Conservation (phyloP, 2,113 vertebrate genomes). For the Paradisaea rubra region DNA sequence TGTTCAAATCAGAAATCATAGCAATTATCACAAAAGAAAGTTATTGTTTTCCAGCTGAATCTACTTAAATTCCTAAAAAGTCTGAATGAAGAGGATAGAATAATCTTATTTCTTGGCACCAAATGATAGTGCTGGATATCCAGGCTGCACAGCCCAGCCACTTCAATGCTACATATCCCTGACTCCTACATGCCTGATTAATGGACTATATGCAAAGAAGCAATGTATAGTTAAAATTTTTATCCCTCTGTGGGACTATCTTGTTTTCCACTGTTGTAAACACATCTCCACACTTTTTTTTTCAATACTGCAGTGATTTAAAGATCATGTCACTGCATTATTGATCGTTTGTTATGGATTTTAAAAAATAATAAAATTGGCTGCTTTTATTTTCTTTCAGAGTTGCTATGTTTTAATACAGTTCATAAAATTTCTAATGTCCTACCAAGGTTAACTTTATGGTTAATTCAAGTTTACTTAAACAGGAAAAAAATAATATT, state of each 20-base stretch:
- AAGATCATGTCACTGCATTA: neutral
- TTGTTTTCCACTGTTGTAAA: neutral
- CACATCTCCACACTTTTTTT: neutral
- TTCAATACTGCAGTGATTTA: neutral
- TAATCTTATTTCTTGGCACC: neutral
- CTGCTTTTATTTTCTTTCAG: neutral
- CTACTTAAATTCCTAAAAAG: neutral
- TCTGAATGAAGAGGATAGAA: neutral
- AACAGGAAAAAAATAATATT: neutral
- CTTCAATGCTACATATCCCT: neutral
- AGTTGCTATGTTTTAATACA: neutral
- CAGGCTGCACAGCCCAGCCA: neutral
- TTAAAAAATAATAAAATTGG: neutral
- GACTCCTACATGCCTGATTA: neutral
- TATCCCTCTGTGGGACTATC: neutral
- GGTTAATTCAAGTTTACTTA: neutral
- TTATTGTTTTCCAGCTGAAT: neutral
- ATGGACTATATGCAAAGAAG: neutral
- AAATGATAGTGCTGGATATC: neutral
- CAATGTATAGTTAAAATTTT: neutral
- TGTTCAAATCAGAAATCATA: neutral
- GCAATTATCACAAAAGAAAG: neutral
- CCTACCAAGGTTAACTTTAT: neutral
- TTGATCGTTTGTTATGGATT: neutral
- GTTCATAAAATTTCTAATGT: neutral